phyloP scores from a whole-genome alignment of 2,113 vertebrate genomes.

The Oceanites oceanicus region DNA sequence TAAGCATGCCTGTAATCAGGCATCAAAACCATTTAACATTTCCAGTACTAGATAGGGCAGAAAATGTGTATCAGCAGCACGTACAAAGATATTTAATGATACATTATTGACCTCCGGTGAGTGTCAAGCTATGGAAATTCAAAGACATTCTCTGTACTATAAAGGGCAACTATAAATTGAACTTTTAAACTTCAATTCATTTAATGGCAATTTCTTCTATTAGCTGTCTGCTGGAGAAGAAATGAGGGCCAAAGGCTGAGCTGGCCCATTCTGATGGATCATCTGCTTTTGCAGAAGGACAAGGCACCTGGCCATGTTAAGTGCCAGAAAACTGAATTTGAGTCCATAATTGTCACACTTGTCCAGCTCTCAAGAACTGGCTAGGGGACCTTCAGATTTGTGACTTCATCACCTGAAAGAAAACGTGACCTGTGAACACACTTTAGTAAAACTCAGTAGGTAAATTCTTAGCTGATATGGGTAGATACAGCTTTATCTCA shows the following conservation, averaged over 20 bases:
- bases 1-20: neutral
- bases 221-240: neutral
- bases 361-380: neutral
- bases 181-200: neutral
- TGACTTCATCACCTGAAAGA: neutral
- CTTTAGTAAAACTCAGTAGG: neutral
- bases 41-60: neutral
- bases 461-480: neutral
- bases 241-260: neutral
- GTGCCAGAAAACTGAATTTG: neutral
- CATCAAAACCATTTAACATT: neutral
- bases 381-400: neutral
- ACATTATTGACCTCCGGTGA: neutral
- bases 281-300: neutral
- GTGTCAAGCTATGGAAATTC: neutral
- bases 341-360: neutral
- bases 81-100: neutral
- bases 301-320: neutral
- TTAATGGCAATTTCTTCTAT: neutral
- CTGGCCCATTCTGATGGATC: neutral
- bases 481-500: neutral
- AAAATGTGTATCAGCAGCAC: neutral
- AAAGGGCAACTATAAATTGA: neutral
- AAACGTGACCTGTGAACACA: neutral
- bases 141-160: neutral